Evolutionary conservation across 2,113 vertebrate genomes (phyloP).

Genomic region (Rostratula benghalensis): DNA sequence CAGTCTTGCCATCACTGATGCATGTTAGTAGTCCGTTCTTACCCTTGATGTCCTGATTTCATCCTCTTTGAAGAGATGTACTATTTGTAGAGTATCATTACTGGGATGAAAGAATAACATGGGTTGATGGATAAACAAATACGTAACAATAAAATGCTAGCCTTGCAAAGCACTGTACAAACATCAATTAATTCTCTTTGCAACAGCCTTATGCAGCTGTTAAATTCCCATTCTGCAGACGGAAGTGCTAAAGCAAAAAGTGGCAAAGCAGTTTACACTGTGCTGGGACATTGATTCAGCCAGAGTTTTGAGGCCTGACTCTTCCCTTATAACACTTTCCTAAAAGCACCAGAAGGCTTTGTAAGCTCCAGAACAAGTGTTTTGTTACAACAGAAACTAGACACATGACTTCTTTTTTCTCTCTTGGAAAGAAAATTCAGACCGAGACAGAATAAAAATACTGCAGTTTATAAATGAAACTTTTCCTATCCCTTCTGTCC

Average conservation of each 20-base stretch:
- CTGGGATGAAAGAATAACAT: neutral
- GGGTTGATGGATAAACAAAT: conserved; percentile 35
- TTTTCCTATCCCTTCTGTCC: neutral
- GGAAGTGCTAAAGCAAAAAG: neutral
- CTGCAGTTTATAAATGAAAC: neutral
- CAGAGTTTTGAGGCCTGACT: neutral
- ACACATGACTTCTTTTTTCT: neutral
- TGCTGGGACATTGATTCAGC: neutral
- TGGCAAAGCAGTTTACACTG: neutral
- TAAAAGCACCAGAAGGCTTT: neutral
- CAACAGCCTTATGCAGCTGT: neutral
- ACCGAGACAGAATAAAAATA: neutral
- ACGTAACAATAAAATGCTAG: conserved; percentile 1
- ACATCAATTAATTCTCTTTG: conserved; percentile 38
- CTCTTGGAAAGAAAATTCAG: neutral
- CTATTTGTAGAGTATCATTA: conserved; percentile 18
- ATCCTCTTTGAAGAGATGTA: neutral
- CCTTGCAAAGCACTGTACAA: conserved; percentile 23
- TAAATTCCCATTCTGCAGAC: neutral
- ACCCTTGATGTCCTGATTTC: neutral
- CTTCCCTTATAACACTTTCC: neutral
- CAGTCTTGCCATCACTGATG: neutral
- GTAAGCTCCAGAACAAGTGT: neutral
- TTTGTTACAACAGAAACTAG: neutral
- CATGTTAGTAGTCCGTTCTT: neutral